Evolutionary conservation across 92 coral and sea anemone genomes (phyloP).

Genomic region (Actinernus sp.): DNA sequence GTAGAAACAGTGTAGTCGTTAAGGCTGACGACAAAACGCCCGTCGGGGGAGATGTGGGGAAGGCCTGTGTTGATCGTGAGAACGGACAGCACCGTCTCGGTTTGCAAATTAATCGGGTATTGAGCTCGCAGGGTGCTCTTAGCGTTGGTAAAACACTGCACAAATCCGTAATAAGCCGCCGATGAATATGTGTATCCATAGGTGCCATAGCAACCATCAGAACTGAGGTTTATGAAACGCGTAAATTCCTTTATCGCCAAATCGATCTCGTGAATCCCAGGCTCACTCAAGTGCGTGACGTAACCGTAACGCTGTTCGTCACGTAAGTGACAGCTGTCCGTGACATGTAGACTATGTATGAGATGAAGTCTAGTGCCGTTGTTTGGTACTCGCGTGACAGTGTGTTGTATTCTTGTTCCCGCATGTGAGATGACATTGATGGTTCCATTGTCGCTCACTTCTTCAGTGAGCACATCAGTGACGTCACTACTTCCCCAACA

Average conservation of each 20-base stretch:
- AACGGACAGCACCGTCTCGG: constrained; percentile 26
- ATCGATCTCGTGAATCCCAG: constrained; percentile 74
- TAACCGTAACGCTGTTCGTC: constrained; percentile 55
- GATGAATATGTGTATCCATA: constrained; percentile 56
- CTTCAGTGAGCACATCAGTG: constrained; percentile 51
- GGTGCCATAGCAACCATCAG: constrained; percentile 58
- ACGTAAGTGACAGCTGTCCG: constrained; percentile 64
- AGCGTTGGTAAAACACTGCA: constrained; percentile 63
- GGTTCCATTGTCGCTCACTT: constrained; percentile 74
- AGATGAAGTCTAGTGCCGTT: constrained; percentile 1
- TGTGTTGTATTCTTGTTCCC: constrained; percentile 42
- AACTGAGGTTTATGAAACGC: constrained; percentile 63
- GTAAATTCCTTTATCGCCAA: constrained; percentile 47
- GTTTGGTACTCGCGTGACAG: constrained; percentile 20
- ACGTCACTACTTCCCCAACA: constrained; percentile 23
- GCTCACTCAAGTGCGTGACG: constrained; percentile 70
- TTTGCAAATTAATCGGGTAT: constrained; percentile 42
- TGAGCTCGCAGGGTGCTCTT: constrained; percentile 55
- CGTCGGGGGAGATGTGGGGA: constrained; percentile 77
- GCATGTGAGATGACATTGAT: constrained; percentile 51
- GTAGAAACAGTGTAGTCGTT: constrained; percentile 52
- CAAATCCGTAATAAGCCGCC: constrained; percentile 46
- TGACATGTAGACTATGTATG: constrained; percentile 56
- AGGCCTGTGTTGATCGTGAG: constrained; percentile 43
- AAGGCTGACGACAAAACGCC: constrained; percentile 56